Conservation (phyloP, 2,797 vertebrate genomes). For the Anguilla pacifica region DNA sequence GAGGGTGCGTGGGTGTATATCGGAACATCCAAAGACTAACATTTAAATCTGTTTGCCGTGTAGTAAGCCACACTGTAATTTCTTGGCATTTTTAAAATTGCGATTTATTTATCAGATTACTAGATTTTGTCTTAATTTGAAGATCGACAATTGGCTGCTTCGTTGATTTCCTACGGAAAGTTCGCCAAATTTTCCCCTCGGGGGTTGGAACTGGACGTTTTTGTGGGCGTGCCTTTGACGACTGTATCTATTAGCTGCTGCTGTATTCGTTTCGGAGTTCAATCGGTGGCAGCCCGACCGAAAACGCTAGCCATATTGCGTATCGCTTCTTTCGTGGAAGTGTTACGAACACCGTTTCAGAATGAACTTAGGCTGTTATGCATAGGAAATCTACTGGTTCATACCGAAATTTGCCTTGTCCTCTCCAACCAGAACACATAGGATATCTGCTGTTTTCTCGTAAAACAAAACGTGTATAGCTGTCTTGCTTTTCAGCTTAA, state of each 20-base stretch:
- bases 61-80: background rate
- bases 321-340: slow-evolving; percentile 42
- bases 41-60: background rate
- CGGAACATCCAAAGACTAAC: slow-evolving; percentile 36
- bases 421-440: slow-evolving; percentile 13
- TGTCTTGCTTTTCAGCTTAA: slow-evolving; percentile 21
- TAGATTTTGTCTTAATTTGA: background rate
- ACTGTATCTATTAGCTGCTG: slow-evolving; percentile 41
- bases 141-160: background rate
- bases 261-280: slow-evolving; percentile 37
- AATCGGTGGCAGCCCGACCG: slow-evolving; percentile 44
- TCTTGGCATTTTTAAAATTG: background rate
- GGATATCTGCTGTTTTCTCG: slow-evolving; percentile 2
- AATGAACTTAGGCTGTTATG: slow-evolving; percentile 28
- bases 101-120: background rate
- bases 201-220: background rate
- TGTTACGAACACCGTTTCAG: slow-evolving; percentile 31
- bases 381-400: background rate
- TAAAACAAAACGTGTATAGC: slow-evolving; percentile 25
- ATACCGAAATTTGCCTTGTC: slow-evolving; percentile 9
- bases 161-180: background rate
- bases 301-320: slow-evolving; percentile 47
- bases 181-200: background rate
- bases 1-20: slow-evolving; percentile 36
- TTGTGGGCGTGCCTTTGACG: background rate